phyloP scores from a whole-genome alignment of 2,888 invertebrate genomes.

The Plagodis dolabraria region DNA sequence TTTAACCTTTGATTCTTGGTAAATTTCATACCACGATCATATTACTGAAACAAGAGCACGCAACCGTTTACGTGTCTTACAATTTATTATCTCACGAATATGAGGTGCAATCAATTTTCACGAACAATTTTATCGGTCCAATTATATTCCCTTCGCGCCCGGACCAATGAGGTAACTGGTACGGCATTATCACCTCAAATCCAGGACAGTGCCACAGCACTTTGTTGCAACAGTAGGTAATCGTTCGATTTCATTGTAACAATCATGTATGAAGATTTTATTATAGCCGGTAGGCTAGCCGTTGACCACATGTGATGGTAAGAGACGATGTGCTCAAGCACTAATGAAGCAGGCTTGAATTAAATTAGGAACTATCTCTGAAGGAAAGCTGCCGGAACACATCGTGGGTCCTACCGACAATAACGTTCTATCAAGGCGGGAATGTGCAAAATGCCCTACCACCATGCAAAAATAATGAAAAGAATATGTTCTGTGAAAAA shows the following conservation, averaged over 20 bases:
- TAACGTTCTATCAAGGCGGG: too few relatives aligned
- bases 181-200: constrained; percentile 65
- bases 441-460: too few relatives aligned
- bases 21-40: constrained; percentile 29
- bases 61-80: constrained; percentile 33
- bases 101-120: constrained; percentile 37
- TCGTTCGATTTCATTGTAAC: neutral
- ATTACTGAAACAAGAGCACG: constrained; percentile 39
- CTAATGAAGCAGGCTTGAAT: too few relatives aligned
- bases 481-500: too few relatives aligned
- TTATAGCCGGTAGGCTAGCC: too few relatives aligned
- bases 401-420: too few relatives aligned
- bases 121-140: constrained; percentile 53
- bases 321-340: too few relatives aligned
- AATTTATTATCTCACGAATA: constrained; percentile 38
- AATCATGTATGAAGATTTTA: too few relatives aligned
- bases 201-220: constrained; percentile 7
- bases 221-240: neutral
- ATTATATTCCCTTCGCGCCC: constrained; percentile 21
- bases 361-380: too few relatives aligned
- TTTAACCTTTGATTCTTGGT: constrained; percentile 34
- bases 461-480: too few relatives aligned
- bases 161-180: constrained; percentile 39
- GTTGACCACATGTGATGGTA: too few relatives aligned
- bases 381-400: too few relatives aligned